A percentile compares a stretch with the other conserved stretches of the same genome.
Evolutionary conservation across 2,888 invertebrate genomes (phyloP).

Genomic region (Drosophila villosipedis): DNA sequence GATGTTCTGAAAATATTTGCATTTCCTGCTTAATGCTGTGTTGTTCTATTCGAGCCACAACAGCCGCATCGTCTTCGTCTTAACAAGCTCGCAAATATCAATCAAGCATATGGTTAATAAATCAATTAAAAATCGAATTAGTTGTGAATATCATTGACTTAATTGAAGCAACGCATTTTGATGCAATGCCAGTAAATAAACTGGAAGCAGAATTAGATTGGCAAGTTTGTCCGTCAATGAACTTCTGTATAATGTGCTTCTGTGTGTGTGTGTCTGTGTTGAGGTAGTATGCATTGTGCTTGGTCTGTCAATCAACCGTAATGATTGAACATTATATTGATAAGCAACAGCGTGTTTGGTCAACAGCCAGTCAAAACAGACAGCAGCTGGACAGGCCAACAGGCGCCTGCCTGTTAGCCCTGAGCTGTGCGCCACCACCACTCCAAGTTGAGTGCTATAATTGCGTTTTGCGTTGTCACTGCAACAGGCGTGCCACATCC

Average conservation of each 20-base stretch:
- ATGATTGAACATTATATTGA: constrained; percentile 72
- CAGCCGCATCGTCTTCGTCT: constrained; percentile 32
- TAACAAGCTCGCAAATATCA: constrained; percentile 7
- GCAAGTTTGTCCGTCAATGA: constrained; percentile 51
- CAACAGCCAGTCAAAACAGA: constrained; percentile 28
- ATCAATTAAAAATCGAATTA: constrained; percentile 62
- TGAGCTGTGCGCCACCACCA: constrained; percentile 7
- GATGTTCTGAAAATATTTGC: constrained; percentile 45
- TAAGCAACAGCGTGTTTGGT: constrained; percentile 46
- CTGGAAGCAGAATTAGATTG: constrained; percentile 4
- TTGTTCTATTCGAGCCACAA: constrained; percentile 15
- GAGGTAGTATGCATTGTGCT: constrained; percentile 26
- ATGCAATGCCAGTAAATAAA: constrained; percentile 1
- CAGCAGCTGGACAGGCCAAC: constrained; percentile 43
- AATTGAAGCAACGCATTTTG: neutral
- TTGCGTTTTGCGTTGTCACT: constrained; percentile 61
- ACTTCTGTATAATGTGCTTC: constrained; percentile 44
- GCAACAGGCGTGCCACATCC: constrained; percentile 55
- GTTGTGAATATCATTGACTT: constrained; percentile 39
- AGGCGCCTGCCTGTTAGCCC: constrained; percentile 10
- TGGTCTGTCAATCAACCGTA: constrained; percentile 73
- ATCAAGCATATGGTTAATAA: constrained; percentile 52
- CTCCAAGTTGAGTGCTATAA: constrained; percentile 48
- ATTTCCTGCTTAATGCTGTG: constrained; percentile 26
- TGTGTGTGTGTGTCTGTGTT: constrained; percentile 16